Base-by-base conservation (phyloP, 1,140 invertebrate species). In the Bombus fervidus region DNA sequence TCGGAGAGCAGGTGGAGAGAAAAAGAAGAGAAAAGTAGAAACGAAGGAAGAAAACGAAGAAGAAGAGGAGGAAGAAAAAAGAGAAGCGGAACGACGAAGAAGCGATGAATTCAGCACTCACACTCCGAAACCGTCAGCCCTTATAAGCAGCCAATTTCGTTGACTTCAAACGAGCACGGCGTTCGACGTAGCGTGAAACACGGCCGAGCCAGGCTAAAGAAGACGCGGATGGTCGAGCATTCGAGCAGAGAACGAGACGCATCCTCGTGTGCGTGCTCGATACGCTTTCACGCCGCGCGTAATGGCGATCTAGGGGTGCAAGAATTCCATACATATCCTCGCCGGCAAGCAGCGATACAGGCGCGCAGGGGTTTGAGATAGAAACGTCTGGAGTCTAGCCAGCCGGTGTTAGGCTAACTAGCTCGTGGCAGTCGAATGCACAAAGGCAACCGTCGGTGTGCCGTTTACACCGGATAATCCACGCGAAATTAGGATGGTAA, bases 101-200 rank as follows among this genome's bases (percentile, higher is more conserved):
- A 53, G 15, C 76, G 64, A 89, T 84, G 90, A 91, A 91, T 87
- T 86, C 85, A 86, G 76, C 34, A 53, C 87, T 73, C 88, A 75
- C 85, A 53, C 87, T 66, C 39, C 74, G 64, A 47, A 80, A 68
- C 77, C 72, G 83, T 86, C 62, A 57, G 71, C n/a, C 43, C 62
- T 81, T 81, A 34, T 89, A 85, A 89, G 83, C 87, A 92, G 87
- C 88, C 92, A 92, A 91, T 93, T 93, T 92, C 88, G 90, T 89
- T 74, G 91, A 89, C 90, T 93, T 90, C 80, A 91, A 91, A 91
- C 91, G 91, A 90, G 87, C 75, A 87, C 85, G 87, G 76, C 69
- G 78, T 80, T 92, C 90, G 91, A 88, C 90, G 91, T 91, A 91
- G 83, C 93, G 93, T 93, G 91, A 94, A 94, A 93, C 91, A 91